Percentiles rank a stretch among this genome's conserved stretches.
Conservation (phyloP, 2,797 vertebrate species). For the Cyprinella venusta region DNA sequence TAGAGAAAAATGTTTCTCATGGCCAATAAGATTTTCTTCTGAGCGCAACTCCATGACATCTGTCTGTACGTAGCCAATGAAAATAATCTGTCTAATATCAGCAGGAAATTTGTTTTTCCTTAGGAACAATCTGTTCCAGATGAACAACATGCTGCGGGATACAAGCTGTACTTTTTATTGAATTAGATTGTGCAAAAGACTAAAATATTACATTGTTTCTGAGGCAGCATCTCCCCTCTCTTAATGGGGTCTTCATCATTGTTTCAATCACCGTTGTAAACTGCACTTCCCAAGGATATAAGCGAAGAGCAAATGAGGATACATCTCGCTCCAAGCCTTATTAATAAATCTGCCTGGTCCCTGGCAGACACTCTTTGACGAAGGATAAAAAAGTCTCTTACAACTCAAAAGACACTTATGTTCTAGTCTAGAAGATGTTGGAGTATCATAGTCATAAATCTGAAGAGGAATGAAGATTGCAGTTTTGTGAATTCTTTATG, state of each 20-base stretch:
- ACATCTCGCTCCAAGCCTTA: conserved; percentile 39
- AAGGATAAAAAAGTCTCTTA: conserved; percentile 38
- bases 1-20: conserved; percentile 31
- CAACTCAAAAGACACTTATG: conserved; percentile 5
- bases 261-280: conserved; percentile 46
- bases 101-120: conserved; percentile 44
- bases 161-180: conserved; percentile 29
- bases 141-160: conserved; percentile 37
- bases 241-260: conserved; percentile 47
- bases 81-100: conserved; percentile 48
- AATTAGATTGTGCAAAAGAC: conserved; percentile 15
- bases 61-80: conserved; percentile 40
- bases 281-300: conserved; percentile 35
- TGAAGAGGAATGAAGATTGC: not conserved
- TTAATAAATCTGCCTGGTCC: conserved; percentile 49
- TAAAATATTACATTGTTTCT: conserved; percentile 27
- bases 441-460: conserved; percentile 26
- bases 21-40: conserved; percentile 30
- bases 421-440: conserved; percentile 35
- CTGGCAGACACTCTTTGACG: conserved; percentile 35
- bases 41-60: conserved; percentile 34
- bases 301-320: conserved; percentile 44
- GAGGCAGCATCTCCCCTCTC: conserved; percentile 18
- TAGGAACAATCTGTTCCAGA: conserved; percentile 44
- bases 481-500: not conserved